These are phyloP conservation scores for Urocolius indicus DNA, from an alignment of 2,113 vertebrate genomes.

Conservation along the genomic window DNA sequence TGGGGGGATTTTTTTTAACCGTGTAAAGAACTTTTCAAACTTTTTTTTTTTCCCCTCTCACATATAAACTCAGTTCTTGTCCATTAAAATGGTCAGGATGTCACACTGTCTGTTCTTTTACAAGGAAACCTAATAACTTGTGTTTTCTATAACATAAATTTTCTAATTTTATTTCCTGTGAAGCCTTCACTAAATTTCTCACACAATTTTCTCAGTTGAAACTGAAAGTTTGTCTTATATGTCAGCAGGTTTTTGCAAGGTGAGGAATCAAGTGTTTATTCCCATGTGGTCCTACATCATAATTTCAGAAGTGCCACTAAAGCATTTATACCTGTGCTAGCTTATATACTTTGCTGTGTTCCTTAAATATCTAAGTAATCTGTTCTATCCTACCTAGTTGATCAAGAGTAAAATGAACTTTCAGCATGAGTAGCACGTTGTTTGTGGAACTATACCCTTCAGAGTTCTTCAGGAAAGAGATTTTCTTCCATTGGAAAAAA, in stretches of 20 bases:
- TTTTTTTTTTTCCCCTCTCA: too few species aligned
- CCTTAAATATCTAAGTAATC: not conserved
- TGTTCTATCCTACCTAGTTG: not conserved
- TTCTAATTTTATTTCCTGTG: not conserved
- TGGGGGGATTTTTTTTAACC: not conserved
- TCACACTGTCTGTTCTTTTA: not conserved
- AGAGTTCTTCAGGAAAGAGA: not conserved
- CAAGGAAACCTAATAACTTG: not conserved
- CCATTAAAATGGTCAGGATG: not conserved
- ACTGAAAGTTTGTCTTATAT: not conserved
- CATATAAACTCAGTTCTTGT: not conserved
- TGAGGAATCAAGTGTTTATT: not conserved
- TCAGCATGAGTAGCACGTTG: not conserved
- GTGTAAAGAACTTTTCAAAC: not conserved
- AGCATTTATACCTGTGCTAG: not conserved
- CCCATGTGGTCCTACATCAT: not conserved
- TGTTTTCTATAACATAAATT: not conserved
- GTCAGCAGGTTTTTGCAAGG: not conserved
- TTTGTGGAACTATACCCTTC: not conserved
- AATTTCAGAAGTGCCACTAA: not conserved
- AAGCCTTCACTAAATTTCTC: not conserved
- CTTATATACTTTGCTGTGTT: not conserved
- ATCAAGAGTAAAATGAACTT: not conserved
- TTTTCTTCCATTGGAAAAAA: not conserved
- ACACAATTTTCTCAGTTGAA: not conserved